Percentiles rank a stretch among this genome's conserved stretches.
These are phyloP conservation scores for Hipposideros armiger DNA, from an alignment of 2,113 vertebrate species.

Conservation along the genomic window DNA sequence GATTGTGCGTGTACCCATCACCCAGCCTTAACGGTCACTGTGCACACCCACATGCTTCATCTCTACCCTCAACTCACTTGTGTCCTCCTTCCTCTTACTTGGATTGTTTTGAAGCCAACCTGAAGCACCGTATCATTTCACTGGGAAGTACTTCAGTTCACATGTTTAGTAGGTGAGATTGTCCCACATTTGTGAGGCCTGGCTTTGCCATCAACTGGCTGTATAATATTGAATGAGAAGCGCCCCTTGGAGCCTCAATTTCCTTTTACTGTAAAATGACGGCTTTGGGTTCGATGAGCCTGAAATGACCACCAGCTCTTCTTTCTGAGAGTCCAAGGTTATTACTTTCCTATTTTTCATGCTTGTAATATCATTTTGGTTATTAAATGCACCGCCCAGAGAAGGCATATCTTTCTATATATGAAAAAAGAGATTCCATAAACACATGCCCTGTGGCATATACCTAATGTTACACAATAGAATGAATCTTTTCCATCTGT, in stretches of 20 bases:
- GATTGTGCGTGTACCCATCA: background rate
- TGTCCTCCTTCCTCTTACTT: background rate
- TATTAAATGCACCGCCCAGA: background rate
- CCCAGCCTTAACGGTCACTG: background rate
- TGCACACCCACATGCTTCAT: background rate
- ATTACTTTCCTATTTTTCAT: slow-evolving; percentile 18
- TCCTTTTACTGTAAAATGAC: background rate
- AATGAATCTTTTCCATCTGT: too few species aligned
- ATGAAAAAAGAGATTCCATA: too few species aligned
- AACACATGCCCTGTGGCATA: too few species aligned
- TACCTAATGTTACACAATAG: too few species aligned
- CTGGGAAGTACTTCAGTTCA: background rate
- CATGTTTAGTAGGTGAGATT: background rate
- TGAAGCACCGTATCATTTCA: background rate
- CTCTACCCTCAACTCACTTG: background rate
- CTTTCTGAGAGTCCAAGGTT: background rate
- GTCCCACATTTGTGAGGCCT: background rate
- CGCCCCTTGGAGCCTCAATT: background rate
- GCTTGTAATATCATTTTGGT: background rate
- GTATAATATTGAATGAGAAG: background rate
- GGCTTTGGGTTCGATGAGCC: background rate
- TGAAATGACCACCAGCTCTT: background rate
- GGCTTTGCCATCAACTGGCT: background rate
- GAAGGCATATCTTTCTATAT: background rate
- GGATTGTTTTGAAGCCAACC: background rate